Percentiles rank a stretch among this genome's conserved stretches.
These are phyloP conservation scores for Chlamydotis undulata DNA, from an alignment of 2,113 vertebrate species.

Conservation along the genomic window DNA sequence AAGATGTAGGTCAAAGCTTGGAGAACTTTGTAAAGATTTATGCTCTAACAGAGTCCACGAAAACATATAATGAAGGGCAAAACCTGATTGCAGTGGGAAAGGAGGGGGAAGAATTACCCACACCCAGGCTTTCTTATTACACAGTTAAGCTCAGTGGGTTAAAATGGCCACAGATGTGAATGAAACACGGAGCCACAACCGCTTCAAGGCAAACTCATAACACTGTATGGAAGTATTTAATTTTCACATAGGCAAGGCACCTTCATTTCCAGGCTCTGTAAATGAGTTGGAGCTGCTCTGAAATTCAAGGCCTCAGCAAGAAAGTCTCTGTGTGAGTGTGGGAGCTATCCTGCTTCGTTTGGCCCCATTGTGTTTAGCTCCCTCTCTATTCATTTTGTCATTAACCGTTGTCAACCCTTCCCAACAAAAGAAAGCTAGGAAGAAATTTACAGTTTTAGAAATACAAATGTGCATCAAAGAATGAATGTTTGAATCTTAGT, in stretches of 20 bases:
- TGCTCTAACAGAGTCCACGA: neutral
- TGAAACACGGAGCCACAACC: neutral
- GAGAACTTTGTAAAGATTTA: constrained; percentile 39
- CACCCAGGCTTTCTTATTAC: neutral
- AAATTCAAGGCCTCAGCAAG: neutral
- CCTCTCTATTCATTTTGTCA: neutral
- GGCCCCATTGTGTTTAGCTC: neutral
- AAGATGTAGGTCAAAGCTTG: constrained; percentile 30
- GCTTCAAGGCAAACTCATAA: neutral
- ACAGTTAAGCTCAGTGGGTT: neutral
- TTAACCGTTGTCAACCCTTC: neutral
- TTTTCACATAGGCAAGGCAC: neutral
- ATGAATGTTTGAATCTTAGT: neutral
- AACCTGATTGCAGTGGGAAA: neutral
- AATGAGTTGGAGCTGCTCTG: neutral
- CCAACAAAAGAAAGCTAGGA: neutral
- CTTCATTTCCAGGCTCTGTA: neutral
- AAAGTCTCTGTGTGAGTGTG: neutral
- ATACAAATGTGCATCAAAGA: neutral
- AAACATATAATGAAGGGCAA: constrained; percentile 8
- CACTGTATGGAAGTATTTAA: neutral
- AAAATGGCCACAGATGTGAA: neutral
- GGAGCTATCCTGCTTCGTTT: neutral
- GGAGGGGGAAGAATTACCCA: neutral
- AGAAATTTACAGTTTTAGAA: neutral